These are phyloP conservation scores for Cygnus buccinator DNA, from an alignment of 2,113 vertebrate genomes.

Conservation along the genomic window DNA sequence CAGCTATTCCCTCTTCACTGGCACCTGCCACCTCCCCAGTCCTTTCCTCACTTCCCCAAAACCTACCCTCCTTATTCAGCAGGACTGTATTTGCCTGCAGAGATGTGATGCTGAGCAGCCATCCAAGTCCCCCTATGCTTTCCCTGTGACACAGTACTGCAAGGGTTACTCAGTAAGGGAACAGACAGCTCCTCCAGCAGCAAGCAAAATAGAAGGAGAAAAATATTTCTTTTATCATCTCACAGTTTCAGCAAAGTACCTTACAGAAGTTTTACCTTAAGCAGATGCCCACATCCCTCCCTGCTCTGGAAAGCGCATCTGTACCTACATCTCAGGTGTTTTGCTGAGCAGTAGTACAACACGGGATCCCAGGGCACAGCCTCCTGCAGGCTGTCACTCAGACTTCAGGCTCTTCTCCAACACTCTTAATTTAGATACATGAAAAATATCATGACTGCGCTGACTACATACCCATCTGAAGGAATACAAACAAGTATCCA, in stretches of 20 bases:
- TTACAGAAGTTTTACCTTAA: neutral
- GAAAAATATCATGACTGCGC: neutral
- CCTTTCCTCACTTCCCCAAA: neutral
- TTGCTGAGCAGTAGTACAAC: neutral
- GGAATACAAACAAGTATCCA: neutral
- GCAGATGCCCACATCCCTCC: neutral
- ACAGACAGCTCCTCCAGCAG: neutral
- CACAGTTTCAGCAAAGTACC: neutral
- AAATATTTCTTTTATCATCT: neutral
- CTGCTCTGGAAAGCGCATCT: neutral
- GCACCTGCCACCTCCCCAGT: neutral
- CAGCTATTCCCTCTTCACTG: neutral
- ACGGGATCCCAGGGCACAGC: neutral
- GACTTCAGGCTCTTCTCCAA: neutral
- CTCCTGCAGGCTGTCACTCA: neutral
- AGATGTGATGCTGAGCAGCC: neutral
- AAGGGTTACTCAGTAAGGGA: neutral
- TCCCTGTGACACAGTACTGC: neutral
- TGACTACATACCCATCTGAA: neutral
- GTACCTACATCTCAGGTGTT: neutral
- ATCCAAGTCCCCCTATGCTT: neutral
- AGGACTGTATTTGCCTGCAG: neutral
- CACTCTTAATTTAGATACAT: neutral
- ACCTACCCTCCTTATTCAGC: neutral
- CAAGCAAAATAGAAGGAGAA: neutral